These are phyloP conservation scores for Leucoraja ocellata DNA, from an alignment of 2,797 vertebrate species.

Conservation along the genomic window DNA sequence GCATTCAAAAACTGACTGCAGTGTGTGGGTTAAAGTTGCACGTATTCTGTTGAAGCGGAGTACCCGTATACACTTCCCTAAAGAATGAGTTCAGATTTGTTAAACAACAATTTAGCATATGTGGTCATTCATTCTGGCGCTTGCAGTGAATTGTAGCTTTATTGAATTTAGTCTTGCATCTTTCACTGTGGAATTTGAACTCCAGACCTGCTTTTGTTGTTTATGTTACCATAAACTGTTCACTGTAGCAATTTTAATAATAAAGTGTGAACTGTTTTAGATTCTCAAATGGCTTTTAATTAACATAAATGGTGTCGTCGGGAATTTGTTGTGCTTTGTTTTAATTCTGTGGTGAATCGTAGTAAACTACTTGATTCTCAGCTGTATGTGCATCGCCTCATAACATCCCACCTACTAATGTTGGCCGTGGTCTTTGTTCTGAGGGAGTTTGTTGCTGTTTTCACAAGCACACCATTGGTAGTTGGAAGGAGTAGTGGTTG, in stretches of 20 bases:
- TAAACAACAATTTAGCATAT: neutral
- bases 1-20: neutral
- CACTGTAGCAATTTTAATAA: neutral
- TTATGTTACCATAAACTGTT: neutral
- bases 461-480: neutral
- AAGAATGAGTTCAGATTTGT: neutral
- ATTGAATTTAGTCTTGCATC: neutral
- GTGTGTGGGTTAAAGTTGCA: neutral
- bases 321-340: constrained; percentile 7
- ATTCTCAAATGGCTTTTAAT: neutral
- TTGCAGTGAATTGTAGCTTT: neutral
- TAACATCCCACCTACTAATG: neutral
- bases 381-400: neutral
- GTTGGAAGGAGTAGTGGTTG: too few species aligned
- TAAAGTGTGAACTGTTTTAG: neutral
- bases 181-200: neutral
- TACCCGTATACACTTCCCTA: neutral
- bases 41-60: neutral
- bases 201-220: neutral
- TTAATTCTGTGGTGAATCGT: neutral
- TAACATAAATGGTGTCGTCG: neutral
- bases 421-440: neutral
- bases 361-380: constrained; percentile 8
- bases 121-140: neutral
- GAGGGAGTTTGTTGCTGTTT: neutral